These are phyloP conservation scores for Argopecten irradians DNA, from an alignment of 1,140 invertebrate species.

Conservation along the genomic window DNA sequence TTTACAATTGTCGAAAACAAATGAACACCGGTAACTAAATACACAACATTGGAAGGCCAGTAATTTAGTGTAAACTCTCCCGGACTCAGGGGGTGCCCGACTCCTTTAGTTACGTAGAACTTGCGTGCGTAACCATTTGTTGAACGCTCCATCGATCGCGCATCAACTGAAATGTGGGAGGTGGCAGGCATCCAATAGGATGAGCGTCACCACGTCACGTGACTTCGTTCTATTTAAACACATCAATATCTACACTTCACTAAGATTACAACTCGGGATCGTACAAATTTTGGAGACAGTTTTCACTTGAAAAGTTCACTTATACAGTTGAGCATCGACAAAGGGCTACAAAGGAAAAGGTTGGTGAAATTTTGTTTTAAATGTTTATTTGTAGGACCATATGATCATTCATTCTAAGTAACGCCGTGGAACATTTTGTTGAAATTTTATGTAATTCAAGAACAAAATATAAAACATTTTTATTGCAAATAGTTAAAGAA, in stretches of 20 bases:
- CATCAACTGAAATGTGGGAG: not conserved
- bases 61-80: constrained; percentile 22
- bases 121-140: constrained; percentile 20
- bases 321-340: not conserved
- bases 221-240: constrained; percentile 5
- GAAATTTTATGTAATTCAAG: too few species aligned
- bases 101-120: not conserved
- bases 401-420: not conserved
- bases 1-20: constrained; percentile 23
- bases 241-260: not conserved
- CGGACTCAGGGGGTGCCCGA: not conserved
- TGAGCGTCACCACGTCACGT: not conserved
- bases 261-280: not conserved
- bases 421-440: too few species aligned
- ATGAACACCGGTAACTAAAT: constrained; percentile 17
- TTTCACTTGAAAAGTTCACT: not conserved
- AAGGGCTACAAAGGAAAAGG: not conserved
- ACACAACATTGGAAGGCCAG: not conserved
- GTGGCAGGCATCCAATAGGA: constrained; percentile 13
- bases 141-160: not conserved
- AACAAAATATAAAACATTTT: too few species aligned
- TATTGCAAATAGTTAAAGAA: too few species aligned
- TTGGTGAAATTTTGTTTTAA: not conserved
- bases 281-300: constrained; percentile 7
- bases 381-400: not conserved